A percentile compares a stretch with the other conserved stretches of the same genome.
Evolutionary conservation across 2,113 vertebrate species (phyloP).

Genomic region (Anguilla japonica): DNA sequence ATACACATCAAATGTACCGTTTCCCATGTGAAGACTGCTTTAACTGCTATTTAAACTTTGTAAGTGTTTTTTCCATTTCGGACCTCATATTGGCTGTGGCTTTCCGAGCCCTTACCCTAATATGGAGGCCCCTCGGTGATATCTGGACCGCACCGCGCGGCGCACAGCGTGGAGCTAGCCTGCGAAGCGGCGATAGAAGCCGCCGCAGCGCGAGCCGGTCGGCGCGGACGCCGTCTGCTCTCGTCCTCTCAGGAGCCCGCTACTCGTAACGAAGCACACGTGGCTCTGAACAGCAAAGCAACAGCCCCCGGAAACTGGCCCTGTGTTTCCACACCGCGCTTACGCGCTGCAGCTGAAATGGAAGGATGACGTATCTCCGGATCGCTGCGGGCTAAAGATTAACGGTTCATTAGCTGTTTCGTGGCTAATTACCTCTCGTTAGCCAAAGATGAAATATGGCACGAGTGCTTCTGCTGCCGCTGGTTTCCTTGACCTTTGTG

Average conservation of each 20-base stretch:
- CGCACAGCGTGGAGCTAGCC: too few relatives aligned
- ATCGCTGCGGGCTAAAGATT: neutral
- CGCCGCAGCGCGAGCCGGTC: neutral
- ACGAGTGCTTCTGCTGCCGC: conserved; percentile 37
- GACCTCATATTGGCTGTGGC: too few relatives aligned
- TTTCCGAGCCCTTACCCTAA: too few relatives aligned
- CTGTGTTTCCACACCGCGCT: neutral
- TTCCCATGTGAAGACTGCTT: too few relatives aligned
- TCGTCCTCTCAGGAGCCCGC: too few relatives aligned
- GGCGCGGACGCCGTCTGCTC: neutral
- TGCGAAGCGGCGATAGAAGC: too few relatives aligned
- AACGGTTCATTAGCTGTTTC: neutral
- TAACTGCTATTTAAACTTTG: too few relatives aligned
- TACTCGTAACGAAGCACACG: neutral
- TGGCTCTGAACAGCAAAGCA: neutral
- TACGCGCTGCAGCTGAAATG: neutral
- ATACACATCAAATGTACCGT: too few relatives aligned
- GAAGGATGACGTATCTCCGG: conserved; percentile 31
- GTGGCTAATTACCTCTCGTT: conserved; percentile 55
- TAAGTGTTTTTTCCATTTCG: too few relatives aligned
- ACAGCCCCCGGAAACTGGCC: neutral
- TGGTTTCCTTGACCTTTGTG: conserved; percentile 52
- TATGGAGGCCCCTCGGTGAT: too few relatives aligned
- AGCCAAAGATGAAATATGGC: conserved; percentile 44
- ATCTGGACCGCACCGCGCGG: too few relatives aligned